Base-by-base conservation (phyloP, 92 coral and sea anemone genomes). In the Porites lobata region DNA sequence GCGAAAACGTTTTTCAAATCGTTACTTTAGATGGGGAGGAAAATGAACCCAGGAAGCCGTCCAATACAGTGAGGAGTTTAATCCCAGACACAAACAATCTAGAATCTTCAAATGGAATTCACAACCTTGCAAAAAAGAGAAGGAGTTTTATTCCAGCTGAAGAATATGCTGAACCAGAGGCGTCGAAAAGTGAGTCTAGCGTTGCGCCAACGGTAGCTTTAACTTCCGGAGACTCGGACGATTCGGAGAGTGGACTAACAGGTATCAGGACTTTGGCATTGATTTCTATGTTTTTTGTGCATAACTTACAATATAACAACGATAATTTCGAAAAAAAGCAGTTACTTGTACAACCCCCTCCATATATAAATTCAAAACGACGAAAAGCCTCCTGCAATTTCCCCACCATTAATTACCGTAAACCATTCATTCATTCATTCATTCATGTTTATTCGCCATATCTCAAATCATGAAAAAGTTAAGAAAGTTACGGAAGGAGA, bases 81-180 rank as follows among this genome's bases (percentile, higher is more conserved):
- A 66, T 56, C 38, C 80, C 82, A 9, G 83, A 58, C 32, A 53
- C 79, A 76, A 66, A 65, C 70, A 69, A 77, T 8, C 58, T 32
- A 77, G 77, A 85, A 56, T 51, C 59, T 67, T 50, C 65, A 51
- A 61, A 21, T 56, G 75, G n/a, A 61, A 69, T 57, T 56, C 58
- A 8, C 61, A 81, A 76, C 32, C 24, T 85, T 21, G 66, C 83
- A 17, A 85, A 85, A 77, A 85, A 85, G 59, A 76, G 84, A 85
- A 77, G 89, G 43, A 85, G 89, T 61, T 85, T 77, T 38, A 54
- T 77, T 76, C 89, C 89, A 17, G 32, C 58, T 2, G 65, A 54
- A 50, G 84, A 69, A n/a, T 4, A 75, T 75, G 11, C 65, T 19
- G 64, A 74, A 6, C 29, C 81, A 50, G 74, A 38, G n/a, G 10